phyloP scores from a whole-genome alignment of 2,888 invertebrate genomes.

The Geophilus truncorum region DNA sequence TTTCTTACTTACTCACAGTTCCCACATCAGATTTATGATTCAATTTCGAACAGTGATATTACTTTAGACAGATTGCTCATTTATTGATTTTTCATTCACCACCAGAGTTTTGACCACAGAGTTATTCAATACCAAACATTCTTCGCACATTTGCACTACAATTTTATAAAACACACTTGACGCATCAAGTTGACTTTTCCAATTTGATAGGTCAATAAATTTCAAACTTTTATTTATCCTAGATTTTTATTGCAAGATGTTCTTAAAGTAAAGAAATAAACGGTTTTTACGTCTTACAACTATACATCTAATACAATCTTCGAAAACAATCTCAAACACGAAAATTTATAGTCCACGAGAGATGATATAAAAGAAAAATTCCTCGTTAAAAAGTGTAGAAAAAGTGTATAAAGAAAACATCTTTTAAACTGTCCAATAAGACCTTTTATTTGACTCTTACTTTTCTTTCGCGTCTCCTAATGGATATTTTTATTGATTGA shows the following conservation, averaged over 20 bases:
- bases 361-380: neutral
- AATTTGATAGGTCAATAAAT: too few species aligned
- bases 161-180: too few species aligned
- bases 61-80: neutral
- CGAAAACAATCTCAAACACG: neutral
- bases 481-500: neutral
- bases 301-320: too few species aligned
- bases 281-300: too few species aligned
- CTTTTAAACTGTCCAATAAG: neutral
- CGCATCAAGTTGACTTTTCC: too few species aligned
- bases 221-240: too few species aligned
- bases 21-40: neutral
- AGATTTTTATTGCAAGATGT: too few species aligned
- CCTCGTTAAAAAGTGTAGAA: neutral
- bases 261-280: too few species aligned
- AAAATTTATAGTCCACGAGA: neutral
- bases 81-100: neutral
- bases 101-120: neutral
- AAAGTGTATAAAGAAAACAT: neutral
- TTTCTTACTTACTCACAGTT: neutral
- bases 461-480: neutral
- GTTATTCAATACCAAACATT: neutral
- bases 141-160: neutral
- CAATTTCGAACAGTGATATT: neutral
- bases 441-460: neutral